phyloP scores from a whole-genome alignment of 1,140 invertebrate species.

The Musca vetustissima region DNA sequence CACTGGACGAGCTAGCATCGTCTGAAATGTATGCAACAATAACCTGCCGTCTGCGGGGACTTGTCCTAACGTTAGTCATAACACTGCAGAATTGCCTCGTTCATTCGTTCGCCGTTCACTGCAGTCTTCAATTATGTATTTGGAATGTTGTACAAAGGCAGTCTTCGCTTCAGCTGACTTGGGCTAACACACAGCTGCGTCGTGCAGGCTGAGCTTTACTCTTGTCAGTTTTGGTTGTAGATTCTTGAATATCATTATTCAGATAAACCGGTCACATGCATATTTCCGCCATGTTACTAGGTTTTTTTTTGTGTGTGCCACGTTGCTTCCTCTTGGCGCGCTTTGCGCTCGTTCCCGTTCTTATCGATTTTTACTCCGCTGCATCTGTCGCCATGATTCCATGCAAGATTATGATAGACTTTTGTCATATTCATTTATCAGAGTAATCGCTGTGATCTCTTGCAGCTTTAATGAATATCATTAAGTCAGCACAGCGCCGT shows the following conservation, averaged over 20 bases:
- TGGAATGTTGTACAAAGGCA: too few species aligned
- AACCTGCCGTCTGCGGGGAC: too few species aligned
- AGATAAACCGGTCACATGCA: constrained; percentile 7
- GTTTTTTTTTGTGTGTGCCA: background rate
- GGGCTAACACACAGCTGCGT: too few species aligned
- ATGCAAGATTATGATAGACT: constrained; percentile 19
- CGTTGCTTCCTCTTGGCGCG: background rate
- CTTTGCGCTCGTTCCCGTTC: background rate
- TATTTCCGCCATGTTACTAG: background rate
- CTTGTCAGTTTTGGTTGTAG: background rate
- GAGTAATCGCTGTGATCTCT: constrained; percentile 15
- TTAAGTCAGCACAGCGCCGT: constrained; percentile 2
- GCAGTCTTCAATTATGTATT: too few species aligned
- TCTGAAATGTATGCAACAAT: too few species aligned
- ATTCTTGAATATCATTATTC: constrained; percentile 22
- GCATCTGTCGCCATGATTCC: constrained; percentile 15
- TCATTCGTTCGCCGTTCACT: too few species aligned
- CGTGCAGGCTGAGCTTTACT: too few species aligned
- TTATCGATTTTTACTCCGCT: constrained; percentile 14
- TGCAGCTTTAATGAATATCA: constrained; percentile 21
- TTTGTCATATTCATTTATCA: constrained; percentile 21
- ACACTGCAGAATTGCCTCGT: too few species aligned
- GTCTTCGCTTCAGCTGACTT: too few species aligned
- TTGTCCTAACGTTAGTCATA: too few species aligned
- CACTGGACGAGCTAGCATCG: too few species aligned